Evolutionary conservation across 2,113 vertebrate genomes (phyloP).

Genomic region (Nannospalax galili): DNA sequence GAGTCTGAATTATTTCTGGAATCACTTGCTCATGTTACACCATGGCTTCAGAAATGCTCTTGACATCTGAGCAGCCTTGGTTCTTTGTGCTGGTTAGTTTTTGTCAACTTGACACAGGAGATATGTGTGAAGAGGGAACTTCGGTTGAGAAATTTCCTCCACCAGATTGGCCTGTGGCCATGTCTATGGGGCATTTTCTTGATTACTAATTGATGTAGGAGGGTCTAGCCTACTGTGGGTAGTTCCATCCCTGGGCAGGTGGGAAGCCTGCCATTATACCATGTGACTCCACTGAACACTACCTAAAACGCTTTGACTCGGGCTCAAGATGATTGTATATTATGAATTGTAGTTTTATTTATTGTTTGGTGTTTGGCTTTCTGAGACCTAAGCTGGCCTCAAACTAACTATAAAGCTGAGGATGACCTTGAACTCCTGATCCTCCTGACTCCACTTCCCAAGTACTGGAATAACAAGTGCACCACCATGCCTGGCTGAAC

Average conservation of each 20-base stretch:
- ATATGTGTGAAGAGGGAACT: too few relatives aligned
- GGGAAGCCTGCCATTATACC: too few relatives aligned
- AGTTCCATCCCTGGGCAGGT: not conserved
- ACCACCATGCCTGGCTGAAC: not conserved
- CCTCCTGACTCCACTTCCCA: not conserved
- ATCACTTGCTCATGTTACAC: too few relatives aligned
- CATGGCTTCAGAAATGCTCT: not conserved
- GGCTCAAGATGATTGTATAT: not conserved
- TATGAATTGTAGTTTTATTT: not conserved
- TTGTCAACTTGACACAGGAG: too few relatives aligned
- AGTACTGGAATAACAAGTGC: not conserved
- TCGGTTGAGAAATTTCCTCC: too few relatives aligned
- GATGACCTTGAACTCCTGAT: not conserved
- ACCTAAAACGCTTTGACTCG: not conserved
- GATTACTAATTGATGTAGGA: too few relatives aligned
- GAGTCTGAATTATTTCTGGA: too few relatives aligned
- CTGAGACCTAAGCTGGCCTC: not conserved
- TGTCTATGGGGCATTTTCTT: too few relatives aligned
- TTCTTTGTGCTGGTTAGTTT: not conserved
- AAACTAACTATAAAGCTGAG: not conserved
- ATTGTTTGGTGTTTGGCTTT: too few relatives aligned
- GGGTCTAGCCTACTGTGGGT: too few relatives aligned
- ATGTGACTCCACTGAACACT: not conserved
- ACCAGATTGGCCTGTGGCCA: too few relatives aligned
- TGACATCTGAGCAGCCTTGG: not conserved